Conservation (phyloP, 2,888 invertebrate genomes). For the Pyrrhia umbra region DNA sequence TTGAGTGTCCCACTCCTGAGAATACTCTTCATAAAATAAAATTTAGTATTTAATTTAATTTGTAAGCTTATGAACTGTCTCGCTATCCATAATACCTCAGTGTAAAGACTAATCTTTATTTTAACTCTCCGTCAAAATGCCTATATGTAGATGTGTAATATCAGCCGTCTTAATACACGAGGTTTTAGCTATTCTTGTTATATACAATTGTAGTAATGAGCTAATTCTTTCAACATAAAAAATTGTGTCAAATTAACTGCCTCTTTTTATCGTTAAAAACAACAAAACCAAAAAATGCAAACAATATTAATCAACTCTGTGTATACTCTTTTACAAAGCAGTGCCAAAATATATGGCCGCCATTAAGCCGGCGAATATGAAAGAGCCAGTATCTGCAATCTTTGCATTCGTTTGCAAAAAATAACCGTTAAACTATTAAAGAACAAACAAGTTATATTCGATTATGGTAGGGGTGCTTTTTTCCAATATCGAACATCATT, state of each 20-base stretch:
- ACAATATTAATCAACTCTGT: slow-evolving; percentile 5
- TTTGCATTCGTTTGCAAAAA: slow-evolving; percentile 60
- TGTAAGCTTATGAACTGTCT: no score
- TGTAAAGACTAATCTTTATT: no score
- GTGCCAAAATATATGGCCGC: slow-evolving; percentile 1
- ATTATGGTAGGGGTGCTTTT: slow-evolving; percentile 75
- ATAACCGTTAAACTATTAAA: slow-evolving; percentile 74
- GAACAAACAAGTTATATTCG: slow-evolving; percentile 71
- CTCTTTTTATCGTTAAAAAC: neutral
- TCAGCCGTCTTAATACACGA: no score
- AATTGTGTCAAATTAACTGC: no score
- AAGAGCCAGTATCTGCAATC: slow-evolving; percentile 34
- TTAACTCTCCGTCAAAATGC: no score
- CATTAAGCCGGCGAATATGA: slow-evolving; percentile 26
- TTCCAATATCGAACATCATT: slow-evolving; percentile 86
- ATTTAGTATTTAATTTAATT: no score
- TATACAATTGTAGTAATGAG: neutral
- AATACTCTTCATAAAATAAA: no score
- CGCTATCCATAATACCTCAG: no score
- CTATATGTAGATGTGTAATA: no score
- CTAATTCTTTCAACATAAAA: neutral
- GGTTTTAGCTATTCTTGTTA: neutral
- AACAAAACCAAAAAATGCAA: neutral
- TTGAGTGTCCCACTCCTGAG: no score
- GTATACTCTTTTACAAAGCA: neutral